Conservation (phyloP, 1,140 invertebrate species). For the Drosophila tsacasi region DNA sequence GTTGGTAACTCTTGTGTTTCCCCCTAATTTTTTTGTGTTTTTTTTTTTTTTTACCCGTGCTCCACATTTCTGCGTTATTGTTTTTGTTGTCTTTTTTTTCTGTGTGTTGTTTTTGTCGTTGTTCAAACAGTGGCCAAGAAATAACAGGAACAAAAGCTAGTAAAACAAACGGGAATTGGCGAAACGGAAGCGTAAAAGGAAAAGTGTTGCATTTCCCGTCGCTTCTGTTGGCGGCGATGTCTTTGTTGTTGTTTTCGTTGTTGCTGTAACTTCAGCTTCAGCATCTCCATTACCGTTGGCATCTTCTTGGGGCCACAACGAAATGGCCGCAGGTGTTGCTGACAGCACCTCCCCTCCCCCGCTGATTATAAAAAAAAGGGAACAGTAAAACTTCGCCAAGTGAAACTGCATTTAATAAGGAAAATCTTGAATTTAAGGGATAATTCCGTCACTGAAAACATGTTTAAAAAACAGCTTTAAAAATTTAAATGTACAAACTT, state of each 20-base stretch:
- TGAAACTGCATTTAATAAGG: background rate
- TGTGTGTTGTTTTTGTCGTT: slow-evolving; percentile 43
- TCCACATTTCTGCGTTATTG: slow-evolving; percentile 11
- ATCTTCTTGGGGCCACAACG: slow-evolving; percentile 37
- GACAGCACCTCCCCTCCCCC: slow-evolving; percentile 18
- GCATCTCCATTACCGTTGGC: slow-evolving; percentile 39
- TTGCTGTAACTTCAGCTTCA: slow-evolving; percentile 34
- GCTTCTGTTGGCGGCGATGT: slow-evolving; percentile 14
- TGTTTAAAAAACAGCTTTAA: background rate
- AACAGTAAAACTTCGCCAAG: slow-evolving; percentile 5
- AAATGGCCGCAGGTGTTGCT: slow-evolving; percentile 56
- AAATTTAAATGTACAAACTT: background rate
- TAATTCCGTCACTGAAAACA: background rate
- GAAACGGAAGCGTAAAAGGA: slow-evolving; percentile 66
- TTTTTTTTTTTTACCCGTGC: slow-evolving; percentile 13
- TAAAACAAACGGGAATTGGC: slow-evolving; percentile 59
- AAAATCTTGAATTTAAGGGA: background rate
- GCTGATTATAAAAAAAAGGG: slow-evolving; percentile 23
- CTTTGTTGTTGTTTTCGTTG: slow-evolving; percentile 19
- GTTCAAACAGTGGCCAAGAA: slow-evolving; percentile 59
- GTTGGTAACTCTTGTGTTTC: slow-evolving; percentile 49
- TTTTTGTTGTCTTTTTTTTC: slow-evolving; percentile 20
- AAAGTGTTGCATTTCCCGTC: slow-evolving; percentile 79
- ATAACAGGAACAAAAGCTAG: slow-evolving; percentile 46
- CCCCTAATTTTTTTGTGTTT: slow-evolving; percentile 11